phyloP scores from a whole-genome alignment of 2,888 invertebrate genomes.

The Allygus modestus region DNA sequence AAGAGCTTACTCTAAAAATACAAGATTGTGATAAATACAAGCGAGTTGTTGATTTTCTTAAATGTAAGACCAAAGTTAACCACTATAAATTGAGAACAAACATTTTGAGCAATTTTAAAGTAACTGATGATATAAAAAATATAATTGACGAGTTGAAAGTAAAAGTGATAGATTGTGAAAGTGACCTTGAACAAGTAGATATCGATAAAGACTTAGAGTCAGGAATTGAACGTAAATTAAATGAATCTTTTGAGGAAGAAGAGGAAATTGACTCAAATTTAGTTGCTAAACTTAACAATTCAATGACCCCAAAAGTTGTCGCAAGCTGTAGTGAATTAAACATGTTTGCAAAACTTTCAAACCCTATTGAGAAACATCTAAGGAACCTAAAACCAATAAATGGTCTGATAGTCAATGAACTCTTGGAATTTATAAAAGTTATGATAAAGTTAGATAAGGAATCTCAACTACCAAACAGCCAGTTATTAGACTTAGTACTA shows the following conservation, averaged over 20 bases:
- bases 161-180: neutral
- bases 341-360: constrained; percentile 39
- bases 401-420: neutral
- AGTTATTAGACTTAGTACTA: neutral
- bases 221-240: neutral
- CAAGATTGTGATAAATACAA: neutral
- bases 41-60: constrained; percentile 13
- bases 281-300: neutral
- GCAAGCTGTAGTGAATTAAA: neutral
- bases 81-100: constrained; percentile 12
- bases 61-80: neutral
- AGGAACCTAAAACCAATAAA: neutral
- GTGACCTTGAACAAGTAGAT: neutral
- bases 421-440: constrained; percentile 24
- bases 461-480: neutral
- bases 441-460: constrained; percentile 1
- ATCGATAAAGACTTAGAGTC: constrained; percentile 10
- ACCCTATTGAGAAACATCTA: constrained; percentile 17
- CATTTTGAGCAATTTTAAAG: constrained; percentile 9
- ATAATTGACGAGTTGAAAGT: neutral
- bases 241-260: constrained; percentile 34
- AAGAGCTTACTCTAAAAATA: neutral
- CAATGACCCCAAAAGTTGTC: neutral
- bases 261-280: neutral
- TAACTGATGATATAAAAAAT: neutral